These are phyloP conservation scores for Ellobius talpinus DNA, from an alignment of 2,113 vertebrate species.

Conservation along the genomic window DNA sequence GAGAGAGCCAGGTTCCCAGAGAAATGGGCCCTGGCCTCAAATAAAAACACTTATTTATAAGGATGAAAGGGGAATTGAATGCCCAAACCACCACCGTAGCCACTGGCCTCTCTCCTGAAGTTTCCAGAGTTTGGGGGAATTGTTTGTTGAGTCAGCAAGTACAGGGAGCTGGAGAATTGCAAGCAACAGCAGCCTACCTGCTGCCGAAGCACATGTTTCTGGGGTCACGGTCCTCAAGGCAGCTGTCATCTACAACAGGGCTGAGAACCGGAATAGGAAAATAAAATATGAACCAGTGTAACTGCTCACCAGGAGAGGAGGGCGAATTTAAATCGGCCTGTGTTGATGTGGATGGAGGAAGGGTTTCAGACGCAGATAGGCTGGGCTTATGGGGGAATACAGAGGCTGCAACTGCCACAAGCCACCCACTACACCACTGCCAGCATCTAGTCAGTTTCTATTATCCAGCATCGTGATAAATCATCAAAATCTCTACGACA, in stretches of 20 bases:
- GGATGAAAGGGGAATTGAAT: constrained; percentile 61
- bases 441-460: not conserved
- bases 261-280: not conserved
- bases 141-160: constrained; percentile 56
- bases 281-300: not conserved
- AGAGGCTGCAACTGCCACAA: rapidly evolving
- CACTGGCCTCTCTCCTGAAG: constrained; percentile 33
- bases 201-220: not conserved
- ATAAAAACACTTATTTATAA: constrained; percentile 63
- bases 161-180: not conserved
- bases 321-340: not conserved
- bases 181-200: not conserved
- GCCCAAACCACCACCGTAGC: not conserved
- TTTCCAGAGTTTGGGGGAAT: constrained; percentile 21
- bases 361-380: not conserved
- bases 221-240: not conserved
- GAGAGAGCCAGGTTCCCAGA: not conserved
- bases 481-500: not conserved
- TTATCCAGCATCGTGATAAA: not conserved
- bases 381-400: rapidly evolving
- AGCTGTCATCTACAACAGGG: not conserved
- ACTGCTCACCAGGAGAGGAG: not conserved
- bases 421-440: not conserved
- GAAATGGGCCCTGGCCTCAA: constrained; percentile 57
- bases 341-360: not conserved